phyloP scores from a whole-genome alignment of 2,113 vertebrate genomes.

The Psilopsiagon aymara region DNA sequence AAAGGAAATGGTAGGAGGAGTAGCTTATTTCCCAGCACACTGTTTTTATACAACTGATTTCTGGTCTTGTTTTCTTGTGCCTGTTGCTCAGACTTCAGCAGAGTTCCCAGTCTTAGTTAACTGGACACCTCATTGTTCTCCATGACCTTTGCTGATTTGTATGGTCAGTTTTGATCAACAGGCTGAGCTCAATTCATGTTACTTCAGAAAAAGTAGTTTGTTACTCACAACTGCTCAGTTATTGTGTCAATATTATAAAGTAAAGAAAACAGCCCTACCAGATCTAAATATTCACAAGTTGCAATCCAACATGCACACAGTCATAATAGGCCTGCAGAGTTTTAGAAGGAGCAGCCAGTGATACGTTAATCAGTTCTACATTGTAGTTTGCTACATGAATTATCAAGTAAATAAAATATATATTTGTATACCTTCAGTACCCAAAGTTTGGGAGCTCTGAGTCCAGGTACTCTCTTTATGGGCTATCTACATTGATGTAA shows the following conservation, averaged over 20 bases:
- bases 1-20: background rate
- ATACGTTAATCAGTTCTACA: background rate
- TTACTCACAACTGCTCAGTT: background rate
- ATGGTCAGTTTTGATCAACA: background rate
- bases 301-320: background rate
- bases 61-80: background rate
- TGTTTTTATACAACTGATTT: background rate
- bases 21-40: background rate
- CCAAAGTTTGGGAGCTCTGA: background rate
- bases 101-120: background rate
- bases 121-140: background rate
- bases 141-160: background rate
- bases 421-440: background rate
- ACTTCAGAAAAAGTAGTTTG: background rate
- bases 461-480: background rate
- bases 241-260: background rate
- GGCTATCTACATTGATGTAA: background rate
- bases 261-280: background rate
- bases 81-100: background rate
- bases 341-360: background rate
- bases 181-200: background rate
- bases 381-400: background rate
- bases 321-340: background rate
- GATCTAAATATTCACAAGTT: background rate
- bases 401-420: background rate